Base-by-base conservation (phyloP, 2,797 vertebrate genomes). In the Helicolenus hilgendorfi region DNA sequence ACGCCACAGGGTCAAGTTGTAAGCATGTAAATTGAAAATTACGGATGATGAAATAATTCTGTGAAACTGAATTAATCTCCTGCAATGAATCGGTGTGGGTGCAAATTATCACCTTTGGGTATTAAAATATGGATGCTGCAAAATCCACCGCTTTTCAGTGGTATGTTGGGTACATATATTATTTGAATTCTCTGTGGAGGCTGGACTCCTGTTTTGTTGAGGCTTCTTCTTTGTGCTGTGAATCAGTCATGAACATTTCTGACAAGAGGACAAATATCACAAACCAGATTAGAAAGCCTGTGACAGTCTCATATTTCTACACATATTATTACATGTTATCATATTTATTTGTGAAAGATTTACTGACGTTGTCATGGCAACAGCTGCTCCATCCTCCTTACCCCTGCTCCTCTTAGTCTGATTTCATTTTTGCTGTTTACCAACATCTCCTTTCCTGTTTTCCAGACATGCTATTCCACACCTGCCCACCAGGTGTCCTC, bases 401-500 rank as follows among this genome's bases (percentile, higher is more conserved):
- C 49, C 10, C 11, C 75, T 67, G 24, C 38, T 62, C 22, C 55
- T 72, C 65, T 55, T 18, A 5, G 36, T 76, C 45, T 53, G 27
- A 74, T 84, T 89, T 89, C 26, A 59, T 83, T 79, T 73, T 2
- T 20, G 18, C 18, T 74, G 45, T 87, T 83, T 75, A 62, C 65
- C 1, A 41, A 81, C 56, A 35, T 45, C 22, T 55, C 45, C 33
- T 64, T 11, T 31, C 20, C 2, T 33, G 27, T 81, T 20, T 68
- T 41, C 38, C 26, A 29, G 24, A 41, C 22, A 2, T 36, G 84
- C 20, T 72, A 1, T 83, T 70, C 68, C n/a, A 15, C 79, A 88
- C 89, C 83, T 91, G 79, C 58, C 68, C 92, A 83, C 78, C 31
- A 85, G 86, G 71, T 69, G 87, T 41, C 82, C 4, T 7, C 15